A percentile compares a stretch with the other conserved stretches of the same genome.
These are phyloP conservation scores for Cyrtonyx montezumae DNA, from an alignment of 2,113 vertebrate genomes.

Conservation along the genomic window DNA sequence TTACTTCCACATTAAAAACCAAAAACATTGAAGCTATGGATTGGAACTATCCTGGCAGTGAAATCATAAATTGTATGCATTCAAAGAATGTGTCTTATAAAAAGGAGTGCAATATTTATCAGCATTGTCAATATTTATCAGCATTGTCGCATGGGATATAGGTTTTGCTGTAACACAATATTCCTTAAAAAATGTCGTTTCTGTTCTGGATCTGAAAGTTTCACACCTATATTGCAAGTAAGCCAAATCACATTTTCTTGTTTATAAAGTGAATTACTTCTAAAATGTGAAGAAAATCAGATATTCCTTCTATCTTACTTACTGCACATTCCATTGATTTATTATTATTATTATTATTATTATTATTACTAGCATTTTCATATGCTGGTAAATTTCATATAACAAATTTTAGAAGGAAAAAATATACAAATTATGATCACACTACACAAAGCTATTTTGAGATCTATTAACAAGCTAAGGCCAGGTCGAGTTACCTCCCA, in stretches of 20 bases:
- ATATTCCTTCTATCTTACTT: not conserved
- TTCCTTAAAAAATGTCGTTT: not conserved
- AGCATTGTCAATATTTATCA: no score
- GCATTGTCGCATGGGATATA: not conserved
- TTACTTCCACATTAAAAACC: not conserved
- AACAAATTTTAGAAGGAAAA: not conserved
- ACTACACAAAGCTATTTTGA: constrained; percentile 20
- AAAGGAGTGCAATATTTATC: not conserved
- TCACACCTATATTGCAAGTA: not conserved
- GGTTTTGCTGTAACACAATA: not conserved
- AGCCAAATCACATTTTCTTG: not conserved
- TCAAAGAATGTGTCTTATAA: not conserved
- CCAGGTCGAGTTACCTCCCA: not conserved
- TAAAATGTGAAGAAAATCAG: not conserved
- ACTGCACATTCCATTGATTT: not conserved
- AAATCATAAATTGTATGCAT: not conserved
- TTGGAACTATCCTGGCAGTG: not conserved
- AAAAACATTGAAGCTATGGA: not conserved
- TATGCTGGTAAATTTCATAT: not conserved
- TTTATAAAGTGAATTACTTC: not conserved
- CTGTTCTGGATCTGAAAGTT: not conserved
- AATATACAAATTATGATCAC: constrained; percentile 16
- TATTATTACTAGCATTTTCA: not conserved
- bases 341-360: not conserved
- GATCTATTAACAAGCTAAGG: not conserved